Base-by-base conservation (phyloP, 2,888 invertebrate species). In the Dicycla oo region DNA sequence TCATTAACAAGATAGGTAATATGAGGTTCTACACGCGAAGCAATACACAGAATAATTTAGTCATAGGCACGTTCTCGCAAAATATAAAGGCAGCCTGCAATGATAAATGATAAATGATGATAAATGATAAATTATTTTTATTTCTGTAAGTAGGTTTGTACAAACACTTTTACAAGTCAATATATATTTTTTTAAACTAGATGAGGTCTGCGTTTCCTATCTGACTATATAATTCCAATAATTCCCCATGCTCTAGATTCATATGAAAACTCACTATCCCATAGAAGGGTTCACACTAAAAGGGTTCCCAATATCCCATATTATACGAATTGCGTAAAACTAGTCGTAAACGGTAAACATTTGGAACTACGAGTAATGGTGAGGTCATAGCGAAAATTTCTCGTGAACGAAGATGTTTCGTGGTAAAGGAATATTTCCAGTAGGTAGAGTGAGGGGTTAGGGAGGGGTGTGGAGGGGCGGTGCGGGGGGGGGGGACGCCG, bases 361-460 rank as follows among this genome's bases (percentile, higher is more conserved):
- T 75, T 69, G 49, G 75, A 69, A 72, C 64, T 38, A 61, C 72
- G 53, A 80, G 83, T 81, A 77, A 81, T 76, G 75, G 77, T 82
- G 61, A 80, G 84, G 85, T 79, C 77, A 80, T 80, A 82, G 78
- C 45, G 66, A 85, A 88, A 86, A 82, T 83, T 86, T 86, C 85
- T 87, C 81, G 78, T 87, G 81, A 85, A 81, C 73, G 75, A 73
- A 73, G 69, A 80, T 85, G 78, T 80, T 84, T 82, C 83, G 78
- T 74, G 78, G 84, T 83, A 83, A 63, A 82, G 84, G 82, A 86
- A 84, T 86, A 86, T 84, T 85, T 83, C 82, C 80, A 81, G 85
- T 81, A 80, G 82, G 83, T 75, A 72, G 64, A 63, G 63, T 23
- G 54, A 56, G 70, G 65, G 82, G 80, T 71, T 13, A n/a, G 15